These are phyloP conservation scores for Ahaetulla prasina DNA, from an alignment of 2,113 vertebrate species.

Conservation along the genomic window DNA sequence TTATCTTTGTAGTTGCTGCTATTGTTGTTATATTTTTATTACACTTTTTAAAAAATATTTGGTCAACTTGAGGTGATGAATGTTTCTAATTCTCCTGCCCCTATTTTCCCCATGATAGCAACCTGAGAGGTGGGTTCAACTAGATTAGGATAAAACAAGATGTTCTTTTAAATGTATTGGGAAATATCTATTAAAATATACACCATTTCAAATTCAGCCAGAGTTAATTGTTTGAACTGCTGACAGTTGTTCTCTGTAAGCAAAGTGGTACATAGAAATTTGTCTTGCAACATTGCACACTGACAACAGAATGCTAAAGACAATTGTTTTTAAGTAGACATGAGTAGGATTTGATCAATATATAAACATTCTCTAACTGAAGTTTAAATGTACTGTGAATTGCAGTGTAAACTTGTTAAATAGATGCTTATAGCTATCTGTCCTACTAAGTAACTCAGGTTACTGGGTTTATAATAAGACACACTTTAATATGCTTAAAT, in stretches of 20 bases:
- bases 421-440: neutral
- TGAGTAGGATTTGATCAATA: neutral
- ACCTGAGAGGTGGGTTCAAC: neutral
- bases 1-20: neutral
- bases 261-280: neutral
- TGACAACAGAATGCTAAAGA: neutral
- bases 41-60: too few species aligned
- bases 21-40: too few species aligned
- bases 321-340: neutral
- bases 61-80: too few species aligned
- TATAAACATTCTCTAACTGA: neutral
- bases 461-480: too few species aligned
- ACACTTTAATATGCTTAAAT: neutral
- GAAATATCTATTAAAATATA: neutral
- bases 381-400: neutral
- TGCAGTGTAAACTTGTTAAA: neutral
- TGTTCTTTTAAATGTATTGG: neutral
- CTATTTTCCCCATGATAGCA: too few species aligned
- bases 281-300: neutral
- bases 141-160: neutral
- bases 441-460: neutral
- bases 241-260: neutral
- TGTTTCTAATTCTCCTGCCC: too few species aligned
- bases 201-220: neutral
- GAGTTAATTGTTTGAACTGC: neutral